Base-by-base conservation (phyloP, 2,113 vertebrate species). In the Mesembrinibis cayennensis region DNA sequence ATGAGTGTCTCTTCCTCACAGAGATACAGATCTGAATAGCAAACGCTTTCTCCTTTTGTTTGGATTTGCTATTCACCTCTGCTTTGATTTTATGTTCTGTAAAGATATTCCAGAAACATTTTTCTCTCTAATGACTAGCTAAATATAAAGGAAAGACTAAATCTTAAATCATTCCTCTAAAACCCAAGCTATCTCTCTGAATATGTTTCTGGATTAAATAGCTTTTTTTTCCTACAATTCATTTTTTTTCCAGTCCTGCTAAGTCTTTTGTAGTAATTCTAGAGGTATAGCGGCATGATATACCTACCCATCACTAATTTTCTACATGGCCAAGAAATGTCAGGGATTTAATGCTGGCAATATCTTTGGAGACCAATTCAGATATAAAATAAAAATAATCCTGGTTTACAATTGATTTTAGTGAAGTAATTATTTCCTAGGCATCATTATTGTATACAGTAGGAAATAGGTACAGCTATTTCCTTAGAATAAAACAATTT, bases 401-500 rank as follows among this genome's bases (percentile, higher is more conserved):
- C 36, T 89, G 45, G 19, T 88, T 91, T 94, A 63, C 61, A 96
- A 82, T 58, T 69, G 55, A 79, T 89, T 45, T 97, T 87, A 74
- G 72, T 49, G 56, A 89, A 91, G 71, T 78, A 95, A 87, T 71
- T 62, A 62, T 96, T 95, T 97, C 88, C 69, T 91, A 90, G 82
- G 74, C 65, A 96, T 94, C 47, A 42, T 97, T 96, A 95, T 56
- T 90, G 34, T 82, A 89, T 93, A 90, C 40, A 82, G 78, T 80
- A 83, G 79, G 73, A 95, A 89, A 93, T 90, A 91, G 87, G 67
- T 92, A 91, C 44, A 78, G 16, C 56, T 50, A 50, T 96, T 96
- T 97, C 73, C 87, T 97, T 95, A 96, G 95, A 97, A 94, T 95
- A 97, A 97, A 97, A 96, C 70, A 83, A 92, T 97, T 97, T 97